Evolutionary conservation across 2,113 vertebrate genomes (phyloP).

Genomic region (Percina caprodes): DNA sequence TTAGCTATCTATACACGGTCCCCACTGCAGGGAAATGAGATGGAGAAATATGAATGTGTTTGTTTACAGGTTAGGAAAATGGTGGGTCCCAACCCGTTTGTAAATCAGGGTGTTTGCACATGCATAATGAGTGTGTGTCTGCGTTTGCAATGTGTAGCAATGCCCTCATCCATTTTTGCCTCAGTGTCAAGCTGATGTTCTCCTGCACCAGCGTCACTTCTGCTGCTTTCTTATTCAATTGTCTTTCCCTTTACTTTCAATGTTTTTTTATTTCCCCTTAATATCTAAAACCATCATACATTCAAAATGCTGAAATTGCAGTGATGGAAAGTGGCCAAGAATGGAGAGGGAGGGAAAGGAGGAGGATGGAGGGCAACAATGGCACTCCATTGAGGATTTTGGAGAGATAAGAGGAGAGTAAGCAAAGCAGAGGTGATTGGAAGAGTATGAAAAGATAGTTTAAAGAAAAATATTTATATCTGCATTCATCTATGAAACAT

Average conservation of each 20-base stretch:
- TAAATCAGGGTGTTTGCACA: conserved; percentile 64
- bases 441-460: conserved; percentile 31
- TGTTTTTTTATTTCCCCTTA: conserved; percentile 42
- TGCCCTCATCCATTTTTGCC: conserved; percentile 43
- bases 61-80: conserved; percentile 71
- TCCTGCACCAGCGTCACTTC: conserved; percentile 28
- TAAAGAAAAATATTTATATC: conserved; percentile 21
- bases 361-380: conserved; percentile 25
- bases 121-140: conserved; percentile 36
- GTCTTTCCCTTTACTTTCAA: conserved; percentile 36
- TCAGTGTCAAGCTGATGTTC: conserved; percentile 54
- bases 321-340: conserved; percentile 48
- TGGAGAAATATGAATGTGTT: conserved; percentile 45
- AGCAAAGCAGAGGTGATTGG: conserved; percentile 28
- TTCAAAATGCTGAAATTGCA: conserved; percentile 56
- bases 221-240: conserved; percentile 27
- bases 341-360: conserved; percentile 24
- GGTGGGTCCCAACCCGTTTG: conserved; percentile 48
- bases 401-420: conserved; percentile 5
- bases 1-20: conserved; percentile 55
- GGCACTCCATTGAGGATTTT: conserved; percentile 33
- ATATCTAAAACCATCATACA: conserved; percentile 39
- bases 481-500: conserved; percentile 15
- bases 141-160: conserved; percentile 52
- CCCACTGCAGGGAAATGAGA: conserved; percentile 50